Evolutionary conservation across 2,797 vertebrate species (phyloP), one percentile per base, ranked within the genome.

Genomic region (Nannoperca australis): DNA sequence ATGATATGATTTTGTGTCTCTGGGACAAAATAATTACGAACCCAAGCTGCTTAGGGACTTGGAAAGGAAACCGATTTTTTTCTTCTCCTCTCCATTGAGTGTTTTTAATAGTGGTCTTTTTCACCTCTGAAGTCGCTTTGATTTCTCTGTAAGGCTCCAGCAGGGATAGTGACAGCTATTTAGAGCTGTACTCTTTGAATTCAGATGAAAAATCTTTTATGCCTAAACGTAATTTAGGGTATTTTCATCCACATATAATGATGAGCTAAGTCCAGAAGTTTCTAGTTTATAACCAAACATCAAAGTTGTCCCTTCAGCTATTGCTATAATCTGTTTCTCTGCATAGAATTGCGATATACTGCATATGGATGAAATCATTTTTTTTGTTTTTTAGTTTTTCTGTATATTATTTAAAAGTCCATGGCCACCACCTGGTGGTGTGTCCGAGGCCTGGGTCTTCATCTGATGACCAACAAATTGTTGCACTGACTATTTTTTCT

Each of bases 341-440:
- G 36, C 24, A 40, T 5, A 45, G 0, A 32, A 62, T 22, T 36
- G 6, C 40, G 8, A 15, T 45, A 20, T 36, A n/a, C n/a, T n/a
- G n/a, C n/a, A 9, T 51, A 13, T 59, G 38, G 24, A 36, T 42
- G 5, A n/a, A n/a, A n/a, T n/a, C n/a, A n/a, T n/a, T n/a, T n/a
- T n/a, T n/a, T n/a, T n/a, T n/a, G n/a, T n/a, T n/a, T n/a, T n/a
- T n/a, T n/a, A n/a, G n/a, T n/a, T n/a, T n/a, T n/a, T n/a, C n/a
- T n/a, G n/a, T n/a, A n/a, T 42, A 20, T 38, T 44, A 65, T 60
- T 34, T 11, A n/a, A 51, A 84, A 71, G 86, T 59, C 50, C 73
- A 51, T 79, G 70, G 79, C 64, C 85, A 62, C 90, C 90, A 88
- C 85, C 89, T 91, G 81, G 77, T 92, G 91, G 90, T 83, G 65